Percentiles rank a stretch among this genome's conserved stretches.
Evolutionary conservation across 37 sponge, comb jelly and placozoan genomes (phyloP).

Genomic region (Hexactinellida sp.): DNA sequence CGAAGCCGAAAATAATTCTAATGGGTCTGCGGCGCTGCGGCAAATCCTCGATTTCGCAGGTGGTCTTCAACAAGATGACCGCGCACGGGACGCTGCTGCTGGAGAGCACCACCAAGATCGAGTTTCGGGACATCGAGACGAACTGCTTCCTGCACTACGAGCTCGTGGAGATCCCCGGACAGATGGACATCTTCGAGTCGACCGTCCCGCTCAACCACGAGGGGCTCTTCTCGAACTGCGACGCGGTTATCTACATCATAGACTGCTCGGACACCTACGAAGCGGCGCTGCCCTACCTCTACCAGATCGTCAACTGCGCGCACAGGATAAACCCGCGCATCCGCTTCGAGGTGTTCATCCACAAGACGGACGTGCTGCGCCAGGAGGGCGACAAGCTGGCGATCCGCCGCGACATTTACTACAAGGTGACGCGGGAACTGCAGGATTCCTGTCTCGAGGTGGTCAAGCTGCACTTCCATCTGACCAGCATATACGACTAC

Average conservation of each 20-base stretch:
- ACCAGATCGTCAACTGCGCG: constrained; percentile 72
- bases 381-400: constrained; percentile 47
- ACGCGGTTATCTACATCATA: constrained; percentile 84
- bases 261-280: constrained; percentile 82
- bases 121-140: constrained; percentile 56
- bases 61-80: constrained; percentile 93
- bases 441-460: constrained; percentile 66
- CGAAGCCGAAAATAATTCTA: constrained; percentile 64
- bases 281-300: constrained; percentile 67
- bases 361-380: constrained; percentile 77
- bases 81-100: constrained; percentile 95
- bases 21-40: constrained; percentile 92
- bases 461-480: constrained; percentile 60
- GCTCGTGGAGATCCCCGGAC: constrained; percentile 97
- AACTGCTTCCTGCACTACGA: constrained; percentile 81
- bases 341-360: constrained; percentile 96
- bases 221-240: constrained; percentile 68
- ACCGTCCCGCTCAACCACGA: constrained; percentile 62
- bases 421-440: constrained; percentile 58
- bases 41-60: constrained; percentile 90
- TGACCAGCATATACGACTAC: constrained; percentile 88
- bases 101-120: constrained; percentile 92
- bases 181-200: constrained; percentile 82
- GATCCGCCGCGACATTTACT: constrained; percentile 73
- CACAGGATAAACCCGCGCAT: constrained; percentile 77